Evolutionary conservation across 2,888 invertebrate genomes (phyloP), one percentile per base, ranked within the genome.

Genomic region (Stenodera caucasica): DNA sequence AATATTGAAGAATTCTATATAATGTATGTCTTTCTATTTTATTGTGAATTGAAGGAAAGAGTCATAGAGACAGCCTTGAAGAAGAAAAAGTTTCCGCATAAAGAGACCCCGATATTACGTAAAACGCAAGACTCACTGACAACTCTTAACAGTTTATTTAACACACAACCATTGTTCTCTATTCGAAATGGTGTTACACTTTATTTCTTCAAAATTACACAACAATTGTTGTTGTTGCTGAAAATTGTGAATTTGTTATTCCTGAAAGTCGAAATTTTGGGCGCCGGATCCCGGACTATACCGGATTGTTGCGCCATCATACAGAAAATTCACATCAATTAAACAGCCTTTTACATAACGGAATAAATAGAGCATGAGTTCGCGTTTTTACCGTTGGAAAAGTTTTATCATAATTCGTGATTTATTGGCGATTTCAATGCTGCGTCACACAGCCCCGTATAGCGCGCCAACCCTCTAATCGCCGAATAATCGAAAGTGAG

Each of bases 261-360:
- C 37, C 18, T 18, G 37, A 40, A 40, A 40, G 9, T 15, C n/a
- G n/a, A n/a, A n/a, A n/a, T n/a, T n/a, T n/a, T n/a, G n/a, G n/a
- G n/a, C n/a, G n/a, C n/a, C n/a, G n/a, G n/a, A n/a, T n/a, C n/a
- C n/a, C n/a, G n/a, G n/a, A n/a, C n/a, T n/a, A n/a, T n/a, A n/a
- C n/a, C n/a, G n/a, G n/a, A n/a, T n/a, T n/a, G 61, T 73, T 73
- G 69, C 72, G 68, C 70, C 70, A 69, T 66, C 45, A 76, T 77
- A 75, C 73, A 74, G 75, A 72, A 75, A 78, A 78, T 78, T 78
- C 76, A 77, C 79, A 75, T 77, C 77, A 78, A 79, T 79, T 78
- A 78, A 73, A 72, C n/a, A 72, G 45, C 45, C 72, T 77, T 52
- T 78, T 78, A 78, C 79, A 76, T 77, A 77, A 78, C 74, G 67